Percentiles rank a stretch among this genome's conserved stretches.
phyloP scores from a whole-genome alignment of 1,140 invertebrate species.

The Sinonovacula constricta region DNA sequence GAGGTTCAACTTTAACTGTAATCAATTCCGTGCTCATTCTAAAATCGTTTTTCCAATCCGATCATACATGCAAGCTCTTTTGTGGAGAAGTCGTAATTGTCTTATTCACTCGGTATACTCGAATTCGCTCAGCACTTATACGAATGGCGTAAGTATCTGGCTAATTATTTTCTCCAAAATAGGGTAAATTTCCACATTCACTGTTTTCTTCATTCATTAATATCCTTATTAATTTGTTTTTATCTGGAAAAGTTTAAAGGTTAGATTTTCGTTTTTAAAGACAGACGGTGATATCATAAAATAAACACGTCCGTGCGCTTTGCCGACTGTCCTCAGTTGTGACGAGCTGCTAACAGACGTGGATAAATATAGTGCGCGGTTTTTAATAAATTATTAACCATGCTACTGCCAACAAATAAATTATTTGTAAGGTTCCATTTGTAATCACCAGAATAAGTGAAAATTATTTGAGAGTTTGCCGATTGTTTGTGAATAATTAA shows the following conservation, averaged over 20 bases:
- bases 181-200: neutral
- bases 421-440: constrained; percentile 52
- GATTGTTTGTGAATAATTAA: constrained; percentile 49
- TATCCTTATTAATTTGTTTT: too few species aligned
- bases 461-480: constrained; percentile 54
- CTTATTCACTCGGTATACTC: neutral
- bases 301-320: neutral
- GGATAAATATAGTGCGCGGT: constrained; percentile 37
- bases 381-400: constrained; percentile 52
- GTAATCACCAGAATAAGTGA: constrained; percentile 53
- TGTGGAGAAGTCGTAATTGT: neutral
- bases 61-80: neutral
- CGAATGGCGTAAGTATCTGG: neutral
- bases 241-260: too few species aligned
- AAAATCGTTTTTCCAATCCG: neutral
- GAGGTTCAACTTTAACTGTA: constrained; percentile 31
- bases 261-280: too few species aligned
- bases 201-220: too few species aligned
- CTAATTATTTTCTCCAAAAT: neutral
- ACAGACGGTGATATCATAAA: neutral
- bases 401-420: constrained; percentile 49
- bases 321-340: neutral
- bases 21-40: constrained; percentile 28
- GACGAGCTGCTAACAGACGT: neutral
- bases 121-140: neutral